Evolutionary conservation across 92 coral and sea anemone genomes (phyloP).

Genomic region (Scolanthus callimorphus): DNA sequence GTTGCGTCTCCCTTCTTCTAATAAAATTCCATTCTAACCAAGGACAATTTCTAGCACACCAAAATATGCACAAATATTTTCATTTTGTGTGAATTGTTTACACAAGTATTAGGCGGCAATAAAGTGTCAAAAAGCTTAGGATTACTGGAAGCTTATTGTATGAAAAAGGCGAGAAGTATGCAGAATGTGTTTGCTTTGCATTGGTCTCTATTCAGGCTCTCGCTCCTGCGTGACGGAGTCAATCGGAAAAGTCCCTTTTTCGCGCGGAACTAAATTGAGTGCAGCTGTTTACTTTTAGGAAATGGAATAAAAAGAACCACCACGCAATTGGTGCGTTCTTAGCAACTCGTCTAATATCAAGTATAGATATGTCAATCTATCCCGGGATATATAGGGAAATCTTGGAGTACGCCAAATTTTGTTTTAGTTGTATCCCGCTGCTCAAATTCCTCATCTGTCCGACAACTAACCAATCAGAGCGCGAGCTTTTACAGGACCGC

Average conservation of each 20-base stretch:
- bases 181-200: neutral
- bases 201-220: neutral
- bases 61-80: neutral
- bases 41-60: no score
- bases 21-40: no score
- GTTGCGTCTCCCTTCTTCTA: no score
- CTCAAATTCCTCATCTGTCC: slow-evolving; percentile 52
- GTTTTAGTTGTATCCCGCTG: slow-evolving; percentile 66
- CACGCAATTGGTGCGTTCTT: neutral
- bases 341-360: neutral
- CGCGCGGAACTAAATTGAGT: neutral
- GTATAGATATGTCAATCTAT: neutral
- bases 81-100: neutral
- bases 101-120: neutral
- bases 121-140: neutral
- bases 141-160: no score
- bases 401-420: slow-evolving; percentile 27
- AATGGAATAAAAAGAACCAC: neutral
- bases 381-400: neutral
- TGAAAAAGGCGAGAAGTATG: neutral
- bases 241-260: no score
- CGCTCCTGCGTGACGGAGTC: no score
- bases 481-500: no score
- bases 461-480: slow-evolving; percentile 41
- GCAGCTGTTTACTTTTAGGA: neutral